Evolutionary conservation across 2,797 vertebrate genomes (phyloP).

Genomic region (Anguilla marmorata): DNA sequence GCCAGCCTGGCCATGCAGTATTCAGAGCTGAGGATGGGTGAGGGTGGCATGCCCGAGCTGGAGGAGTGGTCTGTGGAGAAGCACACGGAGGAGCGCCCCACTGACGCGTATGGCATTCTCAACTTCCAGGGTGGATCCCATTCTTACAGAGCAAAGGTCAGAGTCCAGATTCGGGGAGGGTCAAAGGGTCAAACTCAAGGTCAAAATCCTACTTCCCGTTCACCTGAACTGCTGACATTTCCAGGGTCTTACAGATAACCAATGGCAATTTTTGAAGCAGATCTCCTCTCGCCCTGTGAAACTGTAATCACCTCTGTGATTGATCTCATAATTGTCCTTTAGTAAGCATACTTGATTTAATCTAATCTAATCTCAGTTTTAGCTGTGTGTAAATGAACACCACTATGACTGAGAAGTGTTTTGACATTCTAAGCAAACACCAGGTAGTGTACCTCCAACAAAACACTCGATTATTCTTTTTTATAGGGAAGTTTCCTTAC

Average conservation of each 20-base stretch:
- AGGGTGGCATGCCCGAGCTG: conserved; percentile 67
- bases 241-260: background rate
- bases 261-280: background rate
- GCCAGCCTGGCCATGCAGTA: conserved; percentile 91
- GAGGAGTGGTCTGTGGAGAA: conserved; percentile 97
- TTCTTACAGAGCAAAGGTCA: conserved; percentile 96
- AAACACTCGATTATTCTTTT: background rate
- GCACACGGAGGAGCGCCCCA: conserved; percentile 91
- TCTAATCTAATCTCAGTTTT: background rate
- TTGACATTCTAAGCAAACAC: background rate
- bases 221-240: too few relatives aligned
- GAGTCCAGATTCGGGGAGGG: background rate
- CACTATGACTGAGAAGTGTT: background rate
- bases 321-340: background rate
- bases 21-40: conserved; percentile 93
- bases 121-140: conserved; percentile 99
- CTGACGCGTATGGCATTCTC: conserved; percentile 93
- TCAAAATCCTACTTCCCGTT: background rate
- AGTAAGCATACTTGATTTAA: background rate
- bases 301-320: background rate
- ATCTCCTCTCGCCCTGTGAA: background rate
- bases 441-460: background rate
- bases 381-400: background rate
- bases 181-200: background rate
- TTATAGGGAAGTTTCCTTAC: background rate